These are phyloP conservation scores for Naja naja DNA, from an alignment of 2,113 vertebrate genomes.

Conservation along the genomic window DNA sequence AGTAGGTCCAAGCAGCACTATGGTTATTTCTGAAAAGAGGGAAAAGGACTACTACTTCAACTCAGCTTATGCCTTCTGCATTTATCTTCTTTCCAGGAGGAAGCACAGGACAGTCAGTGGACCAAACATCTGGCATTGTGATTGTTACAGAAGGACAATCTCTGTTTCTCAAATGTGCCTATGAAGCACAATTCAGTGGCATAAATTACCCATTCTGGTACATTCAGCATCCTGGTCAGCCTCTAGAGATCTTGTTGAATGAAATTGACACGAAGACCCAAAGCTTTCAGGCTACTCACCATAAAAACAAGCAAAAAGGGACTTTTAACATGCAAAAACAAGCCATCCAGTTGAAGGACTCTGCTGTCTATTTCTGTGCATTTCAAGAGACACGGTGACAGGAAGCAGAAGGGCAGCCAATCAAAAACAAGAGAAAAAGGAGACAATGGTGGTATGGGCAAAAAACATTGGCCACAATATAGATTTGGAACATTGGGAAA, in stretches of 20 bases:
- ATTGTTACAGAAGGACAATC: background rate
- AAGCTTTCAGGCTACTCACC: background rate
- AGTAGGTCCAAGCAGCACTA: too few relatives aligned
- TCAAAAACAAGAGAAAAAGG: background rate
- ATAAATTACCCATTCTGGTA: background rate
- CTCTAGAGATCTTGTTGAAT: background rate
- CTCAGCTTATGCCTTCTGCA: background rate
- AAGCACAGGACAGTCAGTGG: background rate
- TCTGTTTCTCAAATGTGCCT: background rate
- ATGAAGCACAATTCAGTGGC: background rate
- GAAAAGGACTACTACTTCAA: background rate
- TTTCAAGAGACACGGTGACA: constrained; percentile 13
- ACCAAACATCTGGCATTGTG: background rate
- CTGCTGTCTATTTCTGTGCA: constrained; percentile 20
- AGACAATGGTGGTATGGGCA: too few relatives aligned
- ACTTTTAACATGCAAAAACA: background rate
- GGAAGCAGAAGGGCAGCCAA: too few relatives aligned
- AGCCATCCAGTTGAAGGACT: background rate
- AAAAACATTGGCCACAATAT: too few relatives aligned
- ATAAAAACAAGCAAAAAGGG: background rate
- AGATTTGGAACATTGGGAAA: too few relatives aligned
- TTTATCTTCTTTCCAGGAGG: background rate
- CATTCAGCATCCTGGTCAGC: background rate
- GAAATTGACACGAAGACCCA: too few relatives aligned
- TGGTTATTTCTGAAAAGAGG: background rate